These are phyloP conservation scores for Toxostoma redivivum DNA, from an alignment of 2,113 vertebrate genomes.

Conservation along the genomic window DNA sequence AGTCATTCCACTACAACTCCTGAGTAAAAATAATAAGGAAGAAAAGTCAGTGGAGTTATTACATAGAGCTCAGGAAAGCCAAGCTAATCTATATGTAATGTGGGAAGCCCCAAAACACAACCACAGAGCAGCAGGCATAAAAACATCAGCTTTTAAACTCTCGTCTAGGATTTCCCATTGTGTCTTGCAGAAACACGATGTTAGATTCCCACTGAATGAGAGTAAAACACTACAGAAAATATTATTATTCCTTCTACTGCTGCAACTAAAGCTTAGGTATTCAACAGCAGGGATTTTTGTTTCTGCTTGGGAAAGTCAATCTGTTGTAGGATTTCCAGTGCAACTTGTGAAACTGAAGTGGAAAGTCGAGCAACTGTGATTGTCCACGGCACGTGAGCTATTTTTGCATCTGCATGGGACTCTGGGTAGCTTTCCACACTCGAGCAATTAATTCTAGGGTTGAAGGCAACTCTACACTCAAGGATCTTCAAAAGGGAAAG, in stretches of 20 bases:
- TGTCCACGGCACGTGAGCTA: not conserved
- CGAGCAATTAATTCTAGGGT: slow-evolving; percentile 43
- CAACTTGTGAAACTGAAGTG: not conserved
- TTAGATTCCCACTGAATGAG: not conserved
- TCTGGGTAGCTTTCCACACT: slow-evolving; percentile 29
- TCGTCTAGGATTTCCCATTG: not conserved
- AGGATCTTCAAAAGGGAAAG: slow-evolving; percentile 55
- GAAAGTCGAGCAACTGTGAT: not conserved
- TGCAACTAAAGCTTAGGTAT: not conserved
- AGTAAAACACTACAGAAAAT: not conserved
- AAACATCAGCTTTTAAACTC: slow-evolving; percentile 9
- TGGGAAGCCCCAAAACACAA: slow-evolving; percentile 6
- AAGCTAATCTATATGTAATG: not conserved
- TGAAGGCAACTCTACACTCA: slow-evolving; percentile 44
- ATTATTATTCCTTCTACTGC: not conserved
- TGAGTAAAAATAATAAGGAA: not conserved
- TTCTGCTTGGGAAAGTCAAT: not conserved
- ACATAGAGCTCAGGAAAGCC: not conserved
- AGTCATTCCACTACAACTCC: not conserved
- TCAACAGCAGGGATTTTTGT: not conserved
- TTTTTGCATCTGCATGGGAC: slow-evolving; percentile 23
- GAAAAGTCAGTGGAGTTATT: slow-evolving; percentile 7
- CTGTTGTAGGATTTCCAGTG: not conserved
- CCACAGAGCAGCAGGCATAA: not conserved
- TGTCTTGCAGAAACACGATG: not conserved